phyloP scores from a whole-genome alignment of 30 jellyfish, hydroid and myxozoan species.

The Aurelia coerulea region DNA sequence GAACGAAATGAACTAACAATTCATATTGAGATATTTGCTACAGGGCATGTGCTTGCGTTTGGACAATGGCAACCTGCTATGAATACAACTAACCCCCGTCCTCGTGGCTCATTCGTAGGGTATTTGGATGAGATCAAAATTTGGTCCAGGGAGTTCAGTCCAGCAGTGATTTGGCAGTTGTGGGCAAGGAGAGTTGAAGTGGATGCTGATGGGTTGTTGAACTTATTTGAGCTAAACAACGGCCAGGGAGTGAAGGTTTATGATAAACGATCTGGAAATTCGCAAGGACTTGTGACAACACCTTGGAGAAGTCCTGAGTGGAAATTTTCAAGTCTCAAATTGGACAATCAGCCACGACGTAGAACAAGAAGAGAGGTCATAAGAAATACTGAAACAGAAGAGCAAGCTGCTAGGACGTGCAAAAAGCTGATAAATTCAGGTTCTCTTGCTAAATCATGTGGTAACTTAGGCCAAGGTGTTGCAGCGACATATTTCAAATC shows the following conservation, averaged over 20 bases:
- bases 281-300: neutral
- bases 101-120: constrained; percentile 52
- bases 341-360: constrained; percentile 50
- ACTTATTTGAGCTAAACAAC: constrained; percentile 23
- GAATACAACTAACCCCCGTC: constrained; percentile 42
- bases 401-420: constrained; percentile 22
- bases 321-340: constrained; percentile 33
- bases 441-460: constrained; percentile 27
- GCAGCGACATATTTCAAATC: constrained; percentile 34
- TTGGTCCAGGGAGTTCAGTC: constrained; percentile 67
- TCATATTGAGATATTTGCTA: constrained; percentile 15
- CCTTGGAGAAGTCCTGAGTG: constrained; percentile 70
- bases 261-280: constrained; percentile 21
- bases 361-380: constrained; percentile 11
- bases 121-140: constrained; percentile 52
- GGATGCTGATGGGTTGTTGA: constrained; percentile 49
- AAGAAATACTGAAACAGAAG: constrained; percentile 17
- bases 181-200: constrained; percentile 42
- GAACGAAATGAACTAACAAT: constrained; percentile 25
- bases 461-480: constrained; percentile 8
- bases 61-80: constrained; percentile 78
- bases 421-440: constrained; percentile 18
- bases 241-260: constrained; percentile 20
- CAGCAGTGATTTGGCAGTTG: constrained; percentile 64
- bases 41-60: constrained; percentile 22